Evolutionary conservation across 2,888 invertebrate genomes (phyloP).

Genomic region (Acanthosoma haemorrhoidale): DNA sequence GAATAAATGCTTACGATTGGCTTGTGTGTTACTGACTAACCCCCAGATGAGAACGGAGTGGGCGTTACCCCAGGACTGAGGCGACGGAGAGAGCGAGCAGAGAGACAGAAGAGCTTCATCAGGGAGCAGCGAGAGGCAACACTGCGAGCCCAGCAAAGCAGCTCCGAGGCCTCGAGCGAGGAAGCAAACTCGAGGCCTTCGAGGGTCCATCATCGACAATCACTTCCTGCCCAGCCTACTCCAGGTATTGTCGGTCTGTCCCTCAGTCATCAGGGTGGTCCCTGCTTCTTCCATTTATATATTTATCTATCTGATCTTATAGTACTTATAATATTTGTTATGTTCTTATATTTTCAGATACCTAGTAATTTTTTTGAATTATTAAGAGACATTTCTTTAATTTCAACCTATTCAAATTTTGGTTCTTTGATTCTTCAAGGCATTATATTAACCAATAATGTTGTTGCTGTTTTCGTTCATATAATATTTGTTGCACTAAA

Average conservation of each 20-base stretch:
- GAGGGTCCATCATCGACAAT: not conserved
- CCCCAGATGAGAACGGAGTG: constrained; percentile 49
- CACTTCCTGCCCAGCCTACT: not conserved
- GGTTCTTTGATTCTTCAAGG: too few species aligned
- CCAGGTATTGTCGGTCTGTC: constrained; percentile 13
- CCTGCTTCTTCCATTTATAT: too few species aligned
- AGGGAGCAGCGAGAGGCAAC: constrained; percentile 56
- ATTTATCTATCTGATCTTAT: too few species aligned
- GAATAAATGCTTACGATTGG: constrained; percentile 26
- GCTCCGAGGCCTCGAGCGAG: constrained; percentile 14
- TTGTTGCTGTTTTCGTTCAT: not conserved
- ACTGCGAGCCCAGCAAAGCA: not conserved
- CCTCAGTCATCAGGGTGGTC: too few species aligned
- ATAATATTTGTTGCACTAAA: not conserved
- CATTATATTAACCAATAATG: not conserved
- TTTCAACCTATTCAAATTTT: too few species aligned
- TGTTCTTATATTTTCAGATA: too few species aligned
- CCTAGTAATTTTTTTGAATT: too few species aligned
- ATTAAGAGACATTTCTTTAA: too few species aligned
- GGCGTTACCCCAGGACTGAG: constrained; percentile 76
- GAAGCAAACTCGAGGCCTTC: not conserved
- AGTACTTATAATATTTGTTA: too few species aligned
- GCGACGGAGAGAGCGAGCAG: constrained; percentile 67
- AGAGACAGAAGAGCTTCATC: constrained; percentile 77
- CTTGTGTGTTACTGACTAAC: constrained; percentile 18